Evolutionary conservation across 2,113 vertebrate genomes (phyloP).

Genomic region (Falco punctatus): DNA sequence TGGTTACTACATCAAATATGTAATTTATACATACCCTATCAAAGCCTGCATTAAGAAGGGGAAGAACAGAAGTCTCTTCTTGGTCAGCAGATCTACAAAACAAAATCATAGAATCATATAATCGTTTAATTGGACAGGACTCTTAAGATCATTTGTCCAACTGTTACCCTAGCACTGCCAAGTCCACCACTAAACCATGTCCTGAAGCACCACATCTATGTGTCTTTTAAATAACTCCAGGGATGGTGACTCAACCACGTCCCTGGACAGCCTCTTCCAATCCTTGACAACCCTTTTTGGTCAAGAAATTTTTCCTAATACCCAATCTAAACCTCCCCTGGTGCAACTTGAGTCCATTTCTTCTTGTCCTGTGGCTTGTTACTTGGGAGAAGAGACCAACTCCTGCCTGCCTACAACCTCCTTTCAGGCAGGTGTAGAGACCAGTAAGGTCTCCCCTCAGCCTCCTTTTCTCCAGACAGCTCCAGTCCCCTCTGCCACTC

Average conservation of each 20-base stretch:
- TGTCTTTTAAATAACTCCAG: background rate
- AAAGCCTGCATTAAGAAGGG: slow-evolving; percentile 91
- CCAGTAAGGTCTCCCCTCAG: background rate
- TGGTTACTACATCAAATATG: background rate
- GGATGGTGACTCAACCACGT: background rate
- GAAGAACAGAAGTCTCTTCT: slow-evolving; percentile 89
- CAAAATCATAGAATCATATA: slow-evolving; percentile 30
- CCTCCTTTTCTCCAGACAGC: background rate
- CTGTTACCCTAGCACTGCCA: background rate
- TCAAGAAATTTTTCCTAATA: background rate
- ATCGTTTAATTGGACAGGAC: background rate
- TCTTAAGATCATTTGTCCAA: background rate
- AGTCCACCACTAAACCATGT: background rate
- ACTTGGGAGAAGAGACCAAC: background rate
- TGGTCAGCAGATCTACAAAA: slow-evolving; percentile 83
- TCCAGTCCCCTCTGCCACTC: fast-evolving
- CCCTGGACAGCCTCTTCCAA: background rate
- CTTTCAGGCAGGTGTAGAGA: background rate
- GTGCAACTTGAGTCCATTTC: background rate
- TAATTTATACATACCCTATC: slow-evolving; percentile 83
- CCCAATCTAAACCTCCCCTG: background rate
- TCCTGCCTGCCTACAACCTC: fast-evolving
- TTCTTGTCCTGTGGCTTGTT: background rate
- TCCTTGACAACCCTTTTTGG: background rate
- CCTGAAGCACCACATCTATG: background rate